These are phyloP conservation scores for Pissodes strobi DNA, from an alignment of 1,140 invertebrate species.

Conservation along the genomic window DNA sequence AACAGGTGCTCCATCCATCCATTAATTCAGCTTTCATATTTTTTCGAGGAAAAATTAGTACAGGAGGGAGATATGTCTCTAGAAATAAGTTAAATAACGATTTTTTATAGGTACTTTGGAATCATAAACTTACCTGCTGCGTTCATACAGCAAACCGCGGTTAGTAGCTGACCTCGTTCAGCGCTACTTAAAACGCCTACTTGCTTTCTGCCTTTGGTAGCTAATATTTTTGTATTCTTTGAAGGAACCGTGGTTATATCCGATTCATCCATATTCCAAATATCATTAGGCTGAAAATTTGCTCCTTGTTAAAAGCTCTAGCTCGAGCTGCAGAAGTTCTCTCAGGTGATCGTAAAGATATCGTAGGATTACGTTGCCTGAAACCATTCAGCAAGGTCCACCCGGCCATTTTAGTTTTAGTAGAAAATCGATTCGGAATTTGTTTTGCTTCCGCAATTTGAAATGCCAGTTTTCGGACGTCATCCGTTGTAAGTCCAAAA, in stretches of 20 bases:
- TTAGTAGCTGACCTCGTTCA: slow-evolving; percentile 45
- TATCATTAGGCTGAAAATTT: slow-evolving; percentile 41
- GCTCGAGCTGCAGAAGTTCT: neutral
- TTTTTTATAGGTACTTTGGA: too few species aligned
- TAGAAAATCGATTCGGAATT: neutral
- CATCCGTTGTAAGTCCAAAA: too few species aligned
- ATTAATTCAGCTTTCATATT: slow-evolving; percentile 22
- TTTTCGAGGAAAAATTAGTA: slow-evolving; percentile 28
- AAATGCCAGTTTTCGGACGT: too few species aligned
- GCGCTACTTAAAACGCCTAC: slow-evolving; percentile 54
- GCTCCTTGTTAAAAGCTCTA: neutral
- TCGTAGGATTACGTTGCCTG: neutral
- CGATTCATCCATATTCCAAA: slow-evolving; percentile 37
- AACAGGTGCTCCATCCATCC: slow-evolving; percentile 35
- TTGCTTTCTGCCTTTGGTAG: slow-evolving; percentile 54
- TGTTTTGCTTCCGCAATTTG: neutral
- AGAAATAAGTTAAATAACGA: too few species aligned
- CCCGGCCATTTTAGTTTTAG: too few species aligned
- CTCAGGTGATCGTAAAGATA: neutral
- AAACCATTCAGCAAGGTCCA: neutral
- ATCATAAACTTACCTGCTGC: slow-evolving; percentile 44
- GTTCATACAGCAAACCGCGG: slow-evolving; percentile 53
- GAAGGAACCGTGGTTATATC: slow-evolving; percentile 48
- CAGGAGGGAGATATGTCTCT: slow-evolving; percentile 34
- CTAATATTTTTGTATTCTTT: slow-evolving; percentile 56